Base-by-base conservation (phyloP, 2,797 vertebrate genomes). In the Pangasius djambal region DNA sequence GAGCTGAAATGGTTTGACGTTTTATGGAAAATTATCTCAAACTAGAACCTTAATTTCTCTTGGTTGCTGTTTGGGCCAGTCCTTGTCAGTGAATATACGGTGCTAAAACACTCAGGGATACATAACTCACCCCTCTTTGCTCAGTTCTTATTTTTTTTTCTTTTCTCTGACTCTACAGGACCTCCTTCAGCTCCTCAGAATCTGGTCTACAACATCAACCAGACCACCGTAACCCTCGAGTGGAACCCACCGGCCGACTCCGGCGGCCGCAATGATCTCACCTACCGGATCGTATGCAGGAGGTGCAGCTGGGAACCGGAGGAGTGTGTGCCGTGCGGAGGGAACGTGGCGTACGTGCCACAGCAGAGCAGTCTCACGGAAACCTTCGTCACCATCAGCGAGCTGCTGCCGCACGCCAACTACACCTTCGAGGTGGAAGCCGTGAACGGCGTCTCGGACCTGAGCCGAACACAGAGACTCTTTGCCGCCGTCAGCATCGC, bases 151-250 rank as follows among this genome's bases (percentile, higher is more conserved):
- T 18, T 48, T 15, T 8, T 31, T 0, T 2, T 34, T 34, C 90
- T 90, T 89, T 86, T 95, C 85, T 78, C 20, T 0, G 25, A 6
- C 37, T 75, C 40, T 22, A 90, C 87, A 99, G 98, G 98, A 94
- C 98, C 98, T 93, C 98, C 98, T 86, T 99, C 98, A 59, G 98
- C 98, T 91, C 98, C 98, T 40, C 98, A 99, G 95, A 99, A 99
- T 95, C 97, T 99, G 92, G 98, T 99, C 95, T 99, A 98, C 96
- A 99, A 99, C 95, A 99, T 99, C 96, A 99, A 99, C 96, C 98
- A 99, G 95, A 99, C 98, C 92, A 98, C 97, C 0, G 97, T 99
- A 74, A 97, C 96, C 94, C 96, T 99, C 93, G 98, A 99, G 94
- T 99, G 98, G 98, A 97, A 96, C 93, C 98, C 98, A 55, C 98